These are phyloP conservation scores for Cyaniris semiargus DNA, from an alignment of 2,888 invertebrate species.

Conservation along the genomic window DNA sequence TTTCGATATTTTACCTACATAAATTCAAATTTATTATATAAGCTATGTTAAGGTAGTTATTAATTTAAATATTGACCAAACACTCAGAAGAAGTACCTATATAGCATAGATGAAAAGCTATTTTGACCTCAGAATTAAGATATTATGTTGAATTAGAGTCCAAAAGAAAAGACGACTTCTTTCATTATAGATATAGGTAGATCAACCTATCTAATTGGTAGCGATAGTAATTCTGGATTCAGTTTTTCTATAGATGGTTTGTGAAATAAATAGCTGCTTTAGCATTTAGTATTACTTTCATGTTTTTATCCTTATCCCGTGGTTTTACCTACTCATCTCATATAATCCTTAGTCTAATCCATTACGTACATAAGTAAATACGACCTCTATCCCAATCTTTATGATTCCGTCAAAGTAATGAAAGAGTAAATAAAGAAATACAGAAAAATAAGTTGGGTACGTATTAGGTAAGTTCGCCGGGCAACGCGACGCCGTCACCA, in stretches of 20 bases:
- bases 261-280: background rate
- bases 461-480: conserved; percentile 46
- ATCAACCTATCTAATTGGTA: no score
- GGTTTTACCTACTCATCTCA: background rate
- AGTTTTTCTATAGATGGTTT: no score
- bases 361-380: conserved; percentile 23
- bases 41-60: no score
- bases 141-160: no score
- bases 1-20: background rate
- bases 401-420: conserved; percentile 22
- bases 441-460: conserved; percentile 26
- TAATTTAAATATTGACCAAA: no score
- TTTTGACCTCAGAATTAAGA: no score
- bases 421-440: conserved; percentile 21
- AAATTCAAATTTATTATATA: background rate
- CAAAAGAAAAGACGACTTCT: no score
- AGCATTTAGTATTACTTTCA: background rate
- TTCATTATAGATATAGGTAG: no score
- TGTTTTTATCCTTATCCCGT: background rate
- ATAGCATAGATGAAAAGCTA: no score
- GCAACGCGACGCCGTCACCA: conserved; percentile 64
- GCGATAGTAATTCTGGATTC: no score
- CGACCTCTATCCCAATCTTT: conserved; percentile 12
- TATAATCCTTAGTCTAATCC: conserved; percentile 4
- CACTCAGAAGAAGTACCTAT: no score